A percentile compares a stretch with the other conserved stretches of the same genome.
These are phyloP conservation scores for Sarcophaga variegata DNA, from an alignment of 2,888 invertebrate genomes.

Conservation along the genomic window DNA sequence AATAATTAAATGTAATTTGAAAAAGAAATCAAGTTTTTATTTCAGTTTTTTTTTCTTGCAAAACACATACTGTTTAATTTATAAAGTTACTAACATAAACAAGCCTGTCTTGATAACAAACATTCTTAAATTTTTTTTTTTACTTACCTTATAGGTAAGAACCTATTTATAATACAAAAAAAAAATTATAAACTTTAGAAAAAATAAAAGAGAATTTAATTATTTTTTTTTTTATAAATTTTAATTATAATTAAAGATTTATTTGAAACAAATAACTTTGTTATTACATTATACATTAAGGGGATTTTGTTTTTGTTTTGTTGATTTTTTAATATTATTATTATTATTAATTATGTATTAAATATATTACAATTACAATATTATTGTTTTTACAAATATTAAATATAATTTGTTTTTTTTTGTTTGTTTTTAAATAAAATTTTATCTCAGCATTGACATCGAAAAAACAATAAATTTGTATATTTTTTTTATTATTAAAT, in stretches of 20 bases:
- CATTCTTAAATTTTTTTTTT: too few relatives aligned
- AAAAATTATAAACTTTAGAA: too few relatives aligned
- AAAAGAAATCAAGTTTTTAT: too few relatives aligned
- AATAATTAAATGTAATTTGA: too few relatives aligned
- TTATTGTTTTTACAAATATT: conserved; percentile 64
- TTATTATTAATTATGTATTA: conserved; percentile 74
- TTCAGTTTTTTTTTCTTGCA: too few relatives aligned
- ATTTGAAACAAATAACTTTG: conserved; percentile 82
- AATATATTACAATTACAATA: conserved; percentile 76
- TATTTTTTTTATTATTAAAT: conserved; percentile 33
- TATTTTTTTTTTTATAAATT: conserved; percentile 65
- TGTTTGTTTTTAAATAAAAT: conserved; percentile 54
- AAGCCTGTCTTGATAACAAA: too few relatives aligned
- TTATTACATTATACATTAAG: conserved; percentile 78
- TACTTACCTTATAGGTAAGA: too few relatives aligned
- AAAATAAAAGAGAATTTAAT: not conserved
- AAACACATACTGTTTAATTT: too few relatives aligned
- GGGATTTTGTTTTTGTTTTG: conserved; percentile 72
- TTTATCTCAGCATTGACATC: conserved; percentile 69
- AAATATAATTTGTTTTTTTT: not conserved
- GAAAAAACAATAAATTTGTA: conserved; percentile 47
- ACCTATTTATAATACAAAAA: too few relatives aligned
- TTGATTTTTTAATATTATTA: conserved; percentile 72
- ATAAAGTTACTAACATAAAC: too few relatives aligned
- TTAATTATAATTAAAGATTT: conserved; percentile 81